phyloP scores from a whole-genome alignment of 2,113 vertebrate genomes.

The Charina bottae region DNA sequence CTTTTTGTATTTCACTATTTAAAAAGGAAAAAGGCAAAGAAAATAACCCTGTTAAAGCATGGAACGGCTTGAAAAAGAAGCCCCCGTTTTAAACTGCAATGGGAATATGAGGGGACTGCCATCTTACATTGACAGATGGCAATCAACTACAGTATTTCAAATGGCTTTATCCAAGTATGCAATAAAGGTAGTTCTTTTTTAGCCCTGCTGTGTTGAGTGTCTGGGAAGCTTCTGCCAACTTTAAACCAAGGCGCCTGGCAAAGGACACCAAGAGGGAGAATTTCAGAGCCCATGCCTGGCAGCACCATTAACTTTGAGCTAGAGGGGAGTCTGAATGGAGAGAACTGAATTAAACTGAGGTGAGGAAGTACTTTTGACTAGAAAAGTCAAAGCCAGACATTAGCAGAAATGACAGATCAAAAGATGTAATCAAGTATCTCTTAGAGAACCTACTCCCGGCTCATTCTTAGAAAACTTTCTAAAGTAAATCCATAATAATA shows the following conservation, averaged over 20 bases:
- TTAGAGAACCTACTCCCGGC: neutral
- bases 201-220: neutral
- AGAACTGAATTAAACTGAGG: neutral
- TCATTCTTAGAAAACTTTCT: conserved; percentile 28
- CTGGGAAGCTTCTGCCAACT: neutral
- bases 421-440: neutral
- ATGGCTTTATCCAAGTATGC: neutral
- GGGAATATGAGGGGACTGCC: neutral
- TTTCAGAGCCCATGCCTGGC: neutral
- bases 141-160: neutral
- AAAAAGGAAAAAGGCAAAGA: neutral
- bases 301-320: neutral
- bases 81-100: neutral
- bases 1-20: neutral
- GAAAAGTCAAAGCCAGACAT: neutral
- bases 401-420: neutral
- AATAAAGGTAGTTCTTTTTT: neutral
- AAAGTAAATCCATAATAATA: conserved; percentile 37
- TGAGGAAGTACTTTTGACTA: neutral
- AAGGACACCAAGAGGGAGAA: neutral
- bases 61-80: neutral
- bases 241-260: neutral
- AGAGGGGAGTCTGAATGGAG: neutral
- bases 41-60: neutral
- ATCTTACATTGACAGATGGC: neutral